Evolutionary conservation across 30 jellyfish, hydroid and myxozoan species (phyloP), one percentile per base, ranked within the genome.

Genomic region (Pseudorhiza aurosa): DNA sequence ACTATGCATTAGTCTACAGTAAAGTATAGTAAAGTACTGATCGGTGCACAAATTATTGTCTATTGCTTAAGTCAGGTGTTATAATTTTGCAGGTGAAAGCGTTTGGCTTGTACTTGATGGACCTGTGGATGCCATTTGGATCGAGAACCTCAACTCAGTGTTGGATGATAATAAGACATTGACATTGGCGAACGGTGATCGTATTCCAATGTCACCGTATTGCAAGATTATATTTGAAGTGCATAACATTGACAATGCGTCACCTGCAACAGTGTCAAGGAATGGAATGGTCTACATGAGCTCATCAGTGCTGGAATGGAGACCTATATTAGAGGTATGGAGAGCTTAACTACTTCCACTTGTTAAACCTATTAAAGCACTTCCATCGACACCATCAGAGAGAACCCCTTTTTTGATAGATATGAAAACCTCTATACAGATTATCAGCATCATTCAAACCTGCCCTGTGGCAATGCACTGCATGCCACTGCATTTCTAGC

Each of bases 51-150:
- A n/a, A n/a, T n/a, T n/a, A n/a, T n/a, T n/a, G n/a, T n/a, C n/a
- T n/a, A n/a, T n/a, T n/a, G n/a, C n/a, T n/a, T n/a, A n/a, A n/a
- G n/a, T n/a, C n/a, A n/a, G n/a, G n/a, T n/a, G n/a, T n/a, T n/a
- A n/a, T n/a, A n/a, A n/a, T n/a, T n/a, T n/a, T 37, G 19, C 68
- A 91, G 98, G 98, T 32, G 98, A 91, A 74, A 53, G 87, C 35
- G 93, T 91, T n/a, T 91, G 95, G 98, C 39, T 91, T 8, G 87
- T 91, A 37, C 83, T 91, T 12, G 98, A 91, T 69, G 98, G 98
- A 2, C 98, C 98, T 17, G 98, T 91, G 19, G 98, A 91, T 84
- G 98, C 98, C 47, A 91, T 91, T 35, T 91, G 98, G 98, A 91
- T 91, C 77, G 98, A 91, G 56, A 91, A 91, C 71, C 65, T 91